Percentiles rank a stretch among this genome's conserved stretches.
Conservation (phyloP, 2,888 invertebrate genomes). For the Tyria jacobaeae region DNA sequence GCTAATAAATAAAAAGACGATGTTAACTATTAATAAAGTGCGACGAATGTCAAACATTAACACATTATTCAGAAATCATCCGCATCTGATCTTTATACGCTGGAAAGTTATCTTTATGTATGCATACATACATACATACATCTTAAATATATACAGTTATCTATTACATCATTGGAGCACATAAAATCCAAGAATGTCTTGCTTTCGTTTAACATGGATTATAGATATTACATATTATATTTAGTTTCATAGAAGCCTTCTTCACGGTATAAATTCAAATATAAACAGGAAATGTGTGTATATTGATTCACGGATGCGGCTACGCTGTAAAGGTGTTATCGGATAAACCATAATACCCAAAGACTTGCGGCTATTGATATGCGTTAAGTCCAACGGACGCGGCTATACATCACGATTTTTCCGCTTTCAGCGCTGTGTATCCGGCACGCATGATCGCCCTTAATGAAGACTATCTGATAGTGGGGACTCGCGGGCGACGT, state of each 20-base stretch:
- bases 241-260: slow-evolving; percentile 32
- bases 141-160: slow-evolving; percentile 9
- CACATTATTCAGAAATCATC: background rate
- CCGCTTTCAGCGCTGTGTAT: slow-evolving; percentile 61
- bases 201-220: slow-evolving; percentile 18
- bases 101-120: slow-evolving; percentile 9
- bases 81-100: background rate
- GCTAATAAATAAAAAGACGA: too few species aligned
- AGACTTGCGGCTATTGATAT: slow-evolving; percentile 67
- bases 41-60: background rate
- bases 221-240: slow-evolving; percentile 19
- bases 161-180: slow-evolving; percentile 14
- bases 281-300: slow-evolving; percentile 48
- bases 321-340: slow-evolving; percentile 52
- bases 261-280: slow-evolving; percentile 25
- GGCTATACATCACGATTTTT: slow-evolving; percentile 72
- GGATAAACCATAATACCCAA: slow-evolving; percentile 58
- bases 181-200: slow-evolving; percentile 23
- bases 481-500: slow-evolving; percentile 45
- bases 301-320: slow-evolving; percentile 51
- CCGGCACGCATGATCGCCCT: slow-evolving; percentile 75
- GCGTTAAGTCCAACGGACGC: slow-evolving; percentile 62
- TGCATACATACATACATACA: background rate
- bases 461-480: slow-evolving; percentile 77
- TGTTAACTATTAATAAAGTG: too few species aligned